Base-by-base conservation (phyloP, 2,888 invertebrate species). In the Scaptomyza tumidula region DNA sequence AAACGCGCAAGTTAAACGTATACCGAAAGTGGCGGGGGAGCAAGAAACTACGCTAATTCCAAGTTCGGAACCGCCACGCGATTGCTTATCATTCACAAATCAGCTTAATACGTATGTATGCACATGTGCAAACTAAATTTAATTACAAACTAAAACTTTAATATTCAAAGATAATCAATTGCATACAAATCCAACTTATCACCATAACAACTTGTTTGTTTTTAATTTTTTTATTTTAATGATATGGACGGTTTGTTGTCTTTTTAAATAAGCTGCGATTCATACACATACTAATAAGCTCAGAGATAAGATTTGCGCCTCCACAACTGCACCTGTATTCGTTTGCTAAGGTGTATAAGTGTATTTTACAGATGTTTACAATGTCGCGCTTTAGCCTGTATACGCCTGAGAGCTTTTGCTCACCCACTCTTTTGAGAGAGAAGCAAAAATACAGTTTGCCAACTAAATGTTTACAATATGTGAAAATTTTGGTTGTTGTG, bases 311-410 rank as follows among this genome's bases (percentile, higher is more conserved):
- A 13, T 41, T 44, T 50, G 54, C 61, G 53, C 62, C 44, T 59
- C 72, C 72, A 67, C 77, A 45, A 31, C 5, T 61, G 49, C 84
- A 86, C 80, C 74, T 77, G 77, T 46, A 54, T 56, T 16, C 24
- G 35, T 54, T 37, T 57, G 39, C 61, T 41, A 66, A 53, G 53
- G 29, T 46, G 46, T 56, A 43, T 66, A 39, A 31, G 59, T 55
- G 44, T 57, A 59, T 60, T 60, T 66, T 70, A 57, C 69, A 84
- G 69, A 67, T 86, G 86, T 85, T 76, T 76, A 66, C 71, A 43
- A 56, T 48, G 43, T 37, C 52, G 37, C 6, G 55, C 24, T 59
- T 58, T 48, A 48, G 53, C 49, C 45, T 61, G 48, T 43, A 52
- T 48, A 35, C 31, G 62, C 50, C 55, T 37, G 49, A 6, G 59